Base-by-base conservation (phyloP, 2,797 vertebrate genomes). In the Myoxocephalus aenaeus region DNA sequence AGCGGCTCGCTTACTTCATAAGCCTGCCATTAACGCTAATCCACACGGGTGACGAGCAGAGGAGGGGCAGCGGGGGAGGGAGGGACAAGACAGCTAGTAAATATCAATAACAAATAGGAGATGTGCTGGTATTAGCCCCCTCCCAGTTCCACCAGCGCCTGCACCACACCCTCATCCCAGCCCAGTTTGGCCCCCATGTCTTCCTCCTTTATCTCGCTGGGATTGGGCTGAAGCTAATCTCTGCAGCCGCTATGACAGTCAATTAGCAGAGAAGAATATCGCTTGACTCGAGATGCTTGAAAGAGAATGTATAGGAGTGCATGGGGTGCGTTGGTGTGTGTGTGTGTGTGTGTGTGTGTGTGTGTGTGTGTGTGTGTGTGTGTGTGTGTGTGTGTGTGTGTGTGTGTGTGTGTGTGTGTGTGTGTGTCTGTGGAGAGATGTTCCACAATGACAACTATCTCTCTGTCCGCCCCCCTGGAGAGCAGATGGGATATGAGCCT, bases 71-170 rank as follows among this genome's bases (percentile, higher is more conserved):
- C 27, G 64, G 46, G 75, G 77, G 9, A 22, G 54, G 68, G 70
- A 69, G 81, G 81, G 78, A 89, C 89, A 79, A 83, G 92, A 87
- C 89, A 79, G 87, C 78, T 91, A 85, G 94, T 95, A 96, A 95
- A 96, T 95, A 96, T 94, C 95, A 96, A 95, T 95, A 96, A 95
- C 90, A 95, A 95, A 94, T 94, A 94, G 85, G 83, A 91, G 85
- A 91, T 76, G 87, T 89, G 91, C 76, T 53, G 83, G 86, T 78
- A 90, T 92, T 90, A 89, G 81, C 73, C 61, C 73, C 70, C 62
- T 34, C 22, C 25, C 85, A 69, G 65, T 75, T 77, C 61, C 68
- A 46, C 73, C 58, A 0, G 46, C 38, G 6, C 85, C 79, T 27
- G 25, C 32, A 70, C 76, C 82, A 83, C 77, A 80, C 73, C 87